Evolutionary conservation across 2,113 vertebrate genomes (phyloP).

Genomic region (Ahaetulla prasina): DNA sequence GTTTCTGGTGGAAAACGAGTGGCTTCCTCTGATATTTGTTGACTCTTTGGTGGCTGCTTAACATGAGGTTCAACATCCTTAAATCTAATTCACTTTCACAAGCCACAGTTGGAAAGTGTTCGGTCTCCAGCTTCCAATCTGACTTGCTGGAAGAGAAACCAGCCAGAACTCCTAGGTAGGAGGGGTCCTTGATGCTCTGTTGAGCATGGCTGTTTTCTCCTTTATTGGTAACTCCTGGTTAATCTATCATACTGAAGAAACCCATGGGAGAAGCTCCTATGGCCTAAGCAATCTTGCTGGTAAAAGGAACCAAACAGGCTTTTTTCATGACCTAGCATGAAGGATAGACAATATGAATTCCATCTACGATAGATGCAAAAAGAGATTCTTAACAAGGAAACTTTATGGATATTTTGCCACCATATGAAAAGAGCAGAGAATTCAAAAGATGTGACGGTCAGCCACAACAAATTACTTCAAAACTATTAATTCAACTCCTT

Average conservation of each 20-base stretch:
- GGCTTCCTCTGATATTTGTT: too few species aligned
- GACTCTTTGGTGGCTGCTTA: neutral
- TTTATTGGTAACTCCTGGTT: neutral
- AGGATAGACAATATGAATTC: neutral
- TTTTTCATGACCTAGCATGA: neutral
- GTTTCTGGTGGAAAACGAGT: neutral
- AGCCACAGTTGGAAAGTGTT: neutral
- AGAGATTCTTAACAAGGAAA: neutral
- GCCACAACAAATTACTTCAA: neutral
- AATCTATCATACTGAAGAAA: neutral
- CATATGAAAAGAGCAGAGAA: constrained; percentile 30
- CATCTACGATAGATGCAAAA: neutral
- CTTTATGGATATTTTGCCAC: neutral
- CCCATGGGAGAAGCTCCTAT: neutral
- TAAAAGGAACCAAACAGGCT: neutral
- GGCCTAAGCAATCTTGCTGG: neutral
- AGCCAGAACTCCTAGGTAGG: neutral
- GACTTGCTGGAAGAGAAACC: neutral
- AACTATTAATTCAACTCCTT: neutral
- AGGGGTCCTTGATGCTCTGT: neutral
- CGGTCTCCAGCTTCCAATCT: neutral
- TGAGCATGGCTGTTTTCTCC: neutral
- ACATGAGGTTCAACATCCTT: neutral
- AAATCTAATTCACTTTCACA: neutral
- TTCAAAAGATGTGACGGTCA: neutral